Percentiles rank a stretch among this genome's conserved stretches.
These are phyloP conservation scores for Solenodon paradoxus DNA, from an alignment of 2,113 vertebrate genomes.

Conservation along the genomic window DNA sequence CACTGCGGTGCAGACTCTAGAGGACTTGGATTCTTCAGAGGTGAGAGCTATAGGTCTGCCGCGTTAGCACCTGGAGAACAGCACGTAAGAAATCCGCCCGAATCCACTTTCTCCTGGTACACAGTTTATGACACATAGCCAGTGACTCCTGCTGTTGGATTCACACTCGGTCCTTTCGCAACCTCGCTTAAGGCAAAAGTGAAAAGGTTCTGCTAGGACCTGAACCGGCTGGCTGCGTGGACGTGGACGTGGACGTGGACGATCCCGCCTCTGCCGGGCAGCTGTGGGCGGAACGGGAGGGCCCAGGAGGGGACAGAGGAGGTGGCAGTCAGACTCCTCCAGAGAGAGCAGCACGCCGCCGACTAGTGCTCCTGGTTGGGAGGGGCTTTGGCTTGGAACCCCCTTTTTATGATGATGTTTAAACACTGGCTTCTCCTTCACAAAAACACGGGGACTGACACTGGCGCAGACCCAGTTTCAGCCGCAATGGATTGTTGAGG, in stretches of 20 bases:
- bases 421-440: not conserved
- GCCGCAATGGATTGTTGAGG: too few relatives aligned
- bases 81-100: not conserved
- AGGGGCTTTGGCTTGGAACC: not conserved
- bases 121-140: not conserved
- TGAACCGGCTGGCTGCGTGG: too few relatives aligned
- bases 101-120: not conserved
- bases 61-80: too few relatives aligned
- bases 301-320: not conserved
- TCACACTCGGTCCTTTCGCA: not conserved
- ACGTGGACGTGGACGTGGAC: too few relatives aligned
- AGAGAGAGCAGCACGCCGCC: not conserved
- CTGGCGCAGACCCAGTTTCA: not conserved
- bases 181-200: not conserved
- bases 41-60: too few relatives aligned
- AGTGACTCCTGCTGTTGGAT: not conserved
- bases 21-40: not conserved
- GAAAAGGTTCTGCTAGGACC: not conserved
- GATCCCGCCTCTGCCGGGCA: too few relatives aligned
- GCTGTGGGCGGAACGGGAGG: not conserved
- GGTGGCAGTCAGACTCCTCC: not conserved
- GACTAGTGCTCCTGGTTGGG: not conserved
- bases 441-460: not conserved
- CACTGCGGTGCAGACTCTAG: not conserved
- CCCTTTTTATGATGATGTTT: not conserved